Conservation (phyloP, 2,113 vertebrate genomes). For the Neotragus moschatus region DNA sequence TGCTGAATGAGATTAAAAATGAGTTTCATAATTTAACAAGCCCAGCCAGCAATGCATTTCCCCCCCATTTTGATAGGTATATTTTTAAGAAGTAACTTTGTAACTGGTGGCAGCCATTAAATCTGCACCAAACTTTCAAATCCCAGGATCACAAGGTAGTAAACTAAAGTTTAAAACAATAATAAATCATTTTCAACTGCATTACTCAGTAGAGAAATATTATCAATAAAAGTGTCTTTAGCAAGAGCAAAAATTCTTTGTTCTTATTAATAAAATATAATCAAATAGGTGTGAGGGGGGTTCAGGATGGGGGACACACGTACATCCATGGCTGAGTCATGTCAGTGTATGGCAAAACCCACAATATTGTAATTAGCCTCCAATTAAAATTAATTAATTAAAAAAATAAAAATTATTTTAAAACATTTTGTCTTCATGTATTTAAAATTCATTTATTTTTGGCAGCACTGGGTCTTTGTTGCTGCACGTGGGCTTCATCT, state of each 20-base stretch:
- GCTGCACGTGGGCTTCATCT: not conserved
- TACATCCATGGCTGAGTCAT: not conserved
- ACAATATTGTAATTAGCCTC: not conserved
- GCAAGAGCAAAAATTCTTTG: slow-evolving; percentile 10
- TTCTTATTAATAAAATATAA: slow-evolving; percentile 4
- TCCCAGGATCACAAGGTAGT: not conserved
- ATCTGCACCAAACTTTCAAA: not conserved
- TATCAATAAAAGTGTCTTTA: not conserved
- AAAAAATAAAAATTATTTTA: not conserved
- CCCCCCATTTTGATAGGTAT: not conserved
- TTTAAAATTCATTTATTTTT: not conserved
- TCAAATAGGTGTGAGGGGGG: not conserved
- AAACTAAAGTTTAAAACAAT: not conserved
- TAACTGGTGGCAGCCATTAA: not conserved
- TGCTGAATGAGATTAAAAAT: not conserved
- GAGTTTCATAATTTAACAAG: not conserved
- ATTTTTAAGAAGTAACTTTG: not conserved
- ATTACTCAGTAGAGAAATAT: slow-evolving; percentile 22
- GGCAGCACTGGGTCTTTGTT: not conserved
- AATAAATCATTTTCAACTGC: not conserved
- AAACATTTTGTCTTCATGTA: not conserved
- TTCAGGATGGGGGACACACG: not conserved
- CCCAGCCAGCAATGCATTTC: not conserved
- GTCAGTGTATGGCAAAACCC: not conserved
- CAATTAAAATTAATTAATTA: not conserved